Evolutionary conservation across 1,140 invertebrate species (phyloP), one percentile per base, ranked within the genome.

Genomic region (Hestina assimilis): DNA sequence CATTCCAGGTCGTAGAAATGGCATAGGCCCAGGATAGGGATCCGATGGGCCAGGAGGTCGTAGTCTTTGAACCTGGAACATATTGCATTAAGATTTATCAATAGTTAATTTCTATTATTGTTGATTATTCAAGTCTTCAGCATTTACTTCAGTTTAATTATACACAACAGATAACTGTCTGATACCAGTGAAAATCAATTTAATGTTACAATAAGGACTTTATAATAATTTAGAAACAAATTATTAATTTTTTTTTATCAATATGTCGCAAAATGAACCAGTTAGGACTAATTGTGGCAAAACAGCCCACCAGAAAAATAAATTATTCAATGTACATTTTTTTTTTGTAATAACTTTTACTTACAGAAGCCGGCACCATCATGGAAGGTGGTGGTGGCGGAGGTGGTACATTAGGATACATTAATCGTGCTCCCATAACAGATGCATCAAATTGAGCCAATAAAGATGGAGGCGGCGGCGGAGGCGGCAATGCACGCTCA

Each of bases 401-500:
- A 2, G 83, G 84, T 2, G 79, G 79, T 3, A 86, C 70, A 11
- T 63, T 66, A 0, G 83, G 81, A 38, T 74, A 86, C 73, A 86
- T 81, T 59, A 90, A 90, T 5, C 91, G 89, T 1, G 91, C 89
- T 6, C 90, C 90, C 15, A 92, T 90, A n/a, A 90, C 86, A 81
- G 86, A 40, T 15, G 47, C 80, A 52, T 92, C 90, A 52, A 93
- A 82, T 48, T 90, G 89, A 31, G 91, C 81, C 60, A 83, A 33
- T 17, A 84, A 12, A 7, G 67, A 20, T 3, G 84, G 82, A 8
- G 87, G 91, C 0, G 91, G 91, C 1, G 92, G 91, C 3, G 90
- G 91, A 0, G 91, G 91, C 2, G 90, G 89, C n/a, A 89, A 65
- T 87, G 91, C 60, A 83, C 89, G 87, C 58, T 92, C 91, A 38